Conservation (phyloP, 2,888 invertebrate species). For the Leptinotarsa juncta region DNA sequence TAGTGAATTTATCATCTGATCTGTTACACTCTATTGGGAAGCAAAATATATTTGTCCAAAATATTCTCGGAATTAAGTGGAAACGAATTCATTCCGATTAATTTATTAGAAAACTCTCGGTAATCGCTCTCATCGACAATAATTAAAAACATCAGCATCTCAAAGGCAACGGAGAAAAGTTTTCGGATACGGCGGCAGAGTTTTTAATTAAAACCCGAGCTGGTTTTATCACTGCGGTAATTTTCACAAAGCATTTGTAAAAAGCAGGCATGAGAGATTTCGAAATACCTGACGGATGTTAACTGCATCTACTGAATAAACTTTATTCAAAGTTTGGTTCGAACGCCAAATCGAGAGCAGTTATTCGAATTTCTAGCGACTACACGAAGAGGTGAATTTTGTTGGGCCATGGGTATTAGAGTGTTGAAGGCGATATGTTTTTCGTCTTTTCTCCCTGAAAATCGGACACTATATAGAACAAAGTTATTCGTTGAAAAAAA, state of each 20-base stretch:
- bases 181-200: constrained; percentile 4
- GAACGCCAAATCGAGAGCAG: background rate
- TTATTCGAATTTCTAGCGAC: background rate
- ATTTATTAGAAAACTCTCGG: background rate
- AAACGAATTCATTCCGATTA: constrained; percentile 1
- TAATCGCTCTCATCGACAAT: constrained; percentile 11
- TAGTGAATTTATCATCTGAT: too few relatives aligned
- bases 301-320: constrained; percentile 15
- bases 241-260: constrained; percentile 10
- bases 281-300: constrained; percentile 4
- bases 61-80: background rate
- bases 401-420: too few relatives aligned
- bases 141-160: constrained; percentile 9
- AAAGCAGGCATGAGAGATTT: constrained; percentile 2
- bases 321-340: background rate
- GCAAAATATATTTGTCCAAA: background rate
- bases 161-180: constrained; percentile 8
- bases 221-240: constrained; percentile 8
- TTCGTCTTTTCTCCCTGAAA: too few relatives aligned
- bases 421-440: too few relatives aligned
- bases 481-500: too few relatives aligned
- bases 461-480: too few relatives aligned
- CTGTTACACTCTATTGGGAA: too few relatives aligned
- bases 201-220: constrained; percentile 9
- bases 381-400: background rate